Evolutionary conservation across 1,140 invertebrate genomes (phyloP).

Genomic region (Zaprionus africanus): DNA sequence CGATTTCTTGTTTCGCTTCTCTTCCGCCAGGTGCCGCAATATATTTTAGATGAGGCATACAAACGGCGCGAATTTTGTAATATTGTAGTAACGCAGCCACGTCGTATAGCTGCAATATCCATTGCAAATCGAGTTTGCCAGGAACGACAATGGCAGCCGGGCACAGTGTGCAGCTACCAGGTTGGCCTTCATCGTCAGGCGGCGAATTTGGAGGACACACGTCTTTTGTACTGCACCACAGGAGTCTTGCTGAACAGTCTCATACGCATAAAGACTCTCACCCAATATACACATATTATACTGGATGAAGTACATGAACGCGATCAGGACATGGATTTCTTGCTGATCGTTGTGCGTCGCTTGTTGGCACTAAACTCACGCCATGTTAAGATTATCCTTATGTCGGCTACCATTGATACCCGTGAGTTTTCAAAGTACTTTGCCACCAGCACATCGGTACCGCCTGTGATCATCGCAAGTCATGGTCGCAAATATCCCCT

Average conservation of each 20-base stretch:
- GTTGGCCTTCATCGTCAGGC: slow-evolving; percentile 77
- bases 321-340: slow-evolving; percentile 96
- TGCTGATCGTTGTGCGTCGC: slow-evolving; percentile 93
- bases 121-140: slow-evolving; percentile 93
- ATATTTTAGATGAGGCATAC: slow-evolving; percentile 93
- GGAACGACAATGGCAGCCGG: slow-evolving; percentile 92
- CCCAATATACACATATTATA: slow-evolving; percentile 95
- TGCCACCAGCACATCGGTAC: slow-evolving; percentile 84
- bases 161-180: slow-evolving; percentile 94
- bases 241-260: slow-evolving; percentile 91
- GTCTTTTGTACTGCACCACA: slow-evolving; percentile 94
- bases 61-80: slow-evolving; percentile 86
- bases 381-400: slow-evolving; percentile 91
- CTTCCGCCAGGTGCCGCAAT: slow-evolving; percentile 90
- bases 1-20: slow-evolving; percentile 5
- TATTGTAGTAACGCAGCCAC: slow-evolving; percentile 95
- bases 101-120: slow-evolving; percentile 95
- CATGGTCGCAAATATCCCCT: slow-evolving; percentile 86
- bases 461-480: slow-evolving; percentile 87
- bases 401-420: slow-evolving; percentile 94
- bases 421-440: slow-evolving; percentile 91
- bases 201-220: slow-evolving; percentile 87
- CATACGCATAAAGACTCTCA: slow-evolving; percentile 88
- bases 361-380: slow-evolving; percentile 90
- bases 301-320: slow-evolving; percentile 98